Percentiles rank a stretch among this genome's conserved stretches.
Conservation (phyloP, 2,888 invertebrate species). For the Sialis lutaria region DNA sequence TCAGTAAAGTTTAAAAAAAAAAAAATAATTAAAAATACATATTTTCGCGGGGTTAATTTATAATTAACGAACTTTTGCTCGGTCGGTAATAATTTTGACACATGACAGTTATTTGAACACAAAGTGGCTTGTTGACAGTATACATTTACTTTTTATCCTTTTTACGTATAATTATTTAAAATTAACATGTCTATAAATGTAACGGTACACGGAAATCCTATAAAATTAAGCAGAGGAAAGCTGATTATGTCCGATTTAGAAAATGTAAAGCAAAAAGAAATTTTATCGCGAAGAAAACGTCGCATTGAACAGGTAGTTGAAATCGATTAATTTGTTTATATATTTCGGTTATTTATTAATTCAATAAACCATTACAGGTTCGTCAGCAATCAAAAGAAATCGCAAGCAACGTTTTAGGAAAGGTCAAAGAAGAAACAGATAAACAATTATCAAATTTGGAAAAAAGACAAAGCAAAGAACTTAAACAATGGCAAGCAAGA, state of each 20-base stretch:
- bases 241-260: constrained; percentile 32
- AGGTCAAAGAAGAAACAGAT: constrained; percentile 31
- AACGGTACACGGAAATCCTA: constrained; percentile 35
- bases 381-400: constrained; percentile 42
- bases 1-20: too few species aligned
- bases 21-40: too few species aligned
- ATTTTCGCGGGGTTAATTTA: too few species aligned
- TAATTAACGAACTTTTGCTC: too few species aligned
- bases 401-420: constrained; percentile 33
- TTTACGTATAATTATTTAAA: too few species aligned
- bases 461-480: constrained; percentile 28
- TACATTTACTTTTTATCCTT: too few species aligned
- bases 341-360: constrained; percentile 6
- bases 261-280: constrained; percentile 32
- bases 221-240: constrained; percentile 27
- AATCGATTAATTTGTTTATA: constrained; percentile 6
- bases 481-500: constrained; percentile 32
- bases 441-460: constrained; percentile 31
- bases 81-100: too few species aligned
- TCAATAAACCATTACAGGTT: constrained; percentile 25
- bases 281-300: constrained; percentile 36
- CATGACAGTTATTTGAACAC: too few species aligned
- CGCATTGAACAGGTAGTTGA: constrained; percentile 38
- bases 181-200: constrained; percentile 40
- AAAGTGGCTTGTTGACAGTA: too few species aligned